Evolutionary conservation across 2,888 invertebrate species (phyloP).

Genomic region (Drosophila pegasa): DNA sequence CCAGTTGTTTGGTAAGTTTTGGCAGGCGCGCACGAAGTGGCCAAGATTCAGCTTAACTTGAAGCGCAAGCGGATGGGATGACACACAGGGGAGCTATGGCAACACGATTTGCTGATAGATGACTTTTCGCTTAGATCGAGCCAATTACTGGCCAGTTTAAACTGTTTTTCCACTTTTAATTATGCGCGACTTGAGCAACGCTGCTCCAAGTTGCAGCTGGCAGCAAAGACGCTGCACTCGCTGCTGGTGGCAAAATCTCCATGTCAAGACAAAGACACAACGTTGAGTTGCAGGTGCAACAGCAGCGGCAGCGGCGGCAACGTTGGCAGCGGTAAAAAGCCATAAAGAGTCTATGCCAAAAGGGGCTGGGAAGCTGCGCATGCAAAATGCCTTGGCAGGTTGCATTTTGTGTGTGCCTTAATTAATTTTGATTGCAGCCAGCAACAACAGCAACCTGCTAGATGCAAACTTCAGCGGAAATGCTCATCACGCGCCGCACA

Average conservation of each 20-base stretch:
- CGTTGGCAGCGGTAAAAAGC: slow-evolving; percentile 67
- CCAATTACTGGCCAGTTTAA: slow-evolving; percentile 51
- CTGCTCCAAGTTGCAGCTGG: slow-evolving; percentile 38
- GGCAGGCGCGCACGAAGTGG: slow-evolving; percentile 14
- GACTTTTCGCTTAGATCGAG: slow-evolving; percentile 30
- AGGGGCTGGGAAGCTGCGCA: slow-evolving; percentile 34
- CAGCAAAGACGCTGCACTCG: slow-evolving; percentile 19
- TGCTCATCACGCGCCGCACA: slow-evolving; percentile 69
- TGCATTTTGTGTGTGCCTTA: slow-evolving; percentile 64
- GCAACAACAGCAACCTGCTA: slow-evolving; percentile 23
- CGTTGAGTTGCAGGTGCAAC: slow-evolving; percentile 69
- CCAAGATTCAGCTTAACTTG: slow-evolving; percentile 3
- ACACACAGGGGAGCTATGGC: slow-evolving; percentile 20
- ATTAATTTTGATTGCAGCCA: slow-evolving; percentile 75
- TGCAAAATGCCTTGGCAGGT: slow-evolving; percentile 56
- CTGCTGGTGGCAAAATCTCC: slow-evolving; percentile 62
- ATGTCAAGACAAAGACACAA: slow-evolving; percentile 59
- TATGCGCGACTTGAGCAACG: slow-evolving; percentile 59
- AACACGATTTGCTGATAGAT: slow-evolving; percentile 31
- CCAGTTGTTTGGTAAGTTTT: slow-evolving; percentile 15
- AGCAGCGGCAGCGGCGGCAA: neutral
- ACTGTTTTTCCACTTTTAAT: slow-evolving; percentile 65
- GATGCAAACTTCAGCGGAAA: slow-evolving; percentile 61
- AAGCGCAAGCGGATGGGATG: slow-evolving; percentile 23
- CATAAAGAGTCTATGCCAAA: slow-evolving; percentile 53